These are phyloP conservation scores for Siniperca scherzeri DNA, from an alignment of 2,797 vertebrate species.

Conservation along the genomic window DNA sequence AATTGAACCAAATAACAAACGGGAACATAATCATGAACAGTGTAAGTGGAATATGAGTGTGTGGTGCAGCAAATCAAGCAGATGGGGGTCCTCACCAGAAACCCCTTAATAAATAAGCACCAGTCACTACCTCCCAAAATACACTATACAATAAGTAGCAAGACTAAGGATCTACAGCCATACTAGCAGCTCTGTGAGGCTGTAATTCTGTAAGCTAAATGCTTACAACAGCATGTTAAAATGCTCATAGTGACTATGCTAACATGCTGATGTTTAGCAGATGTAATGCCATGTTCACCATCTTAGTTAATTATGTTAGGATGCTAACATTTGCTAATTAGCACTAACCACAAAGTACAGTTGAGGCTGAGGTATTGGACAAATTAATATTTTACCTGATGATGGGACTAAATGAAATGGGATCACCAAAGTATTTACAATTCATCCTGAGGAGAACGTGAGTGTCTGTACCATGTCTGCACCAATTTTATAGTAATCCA, in stretches of 20 bases:
- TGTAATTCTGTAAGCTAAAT: background rate
- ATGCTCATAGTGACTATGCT: background rate
- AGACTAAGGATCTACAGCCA: background rate
- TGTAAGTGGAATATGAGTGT: background rate
- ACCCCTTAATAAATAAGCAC: background rate
- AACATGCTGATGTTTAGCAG: background rate
- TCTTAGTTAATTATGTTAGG: background rate
- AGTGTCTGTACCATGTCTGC: background rate
- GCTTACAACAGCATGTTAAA: background rate
- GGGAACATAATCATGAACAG: background rate
- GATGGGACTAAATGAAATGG: background rate
- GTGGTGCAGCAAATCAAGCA: background rate
- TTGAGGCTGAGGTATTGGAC: background rate
- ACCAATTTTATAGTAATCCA: background rate
- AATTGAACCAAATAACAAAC: background rate
- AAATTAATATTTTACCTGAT: background rate
- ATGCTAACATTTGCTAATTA: background rate
- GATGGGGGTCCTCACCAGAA: background rate
- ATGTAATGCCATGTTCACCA: background rate
- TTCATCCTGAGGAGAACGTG: background rate
- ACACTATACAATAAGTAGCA: background rate
- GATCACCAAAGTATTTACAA: background rate
- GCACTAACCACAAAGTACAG: background rate
- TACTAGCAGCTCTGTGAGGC: background rate
- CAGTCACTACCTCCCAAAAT: background rate